Conservation (phyloP, 1,140 invertebrate species). For the Aphis craccivora region DNA sequence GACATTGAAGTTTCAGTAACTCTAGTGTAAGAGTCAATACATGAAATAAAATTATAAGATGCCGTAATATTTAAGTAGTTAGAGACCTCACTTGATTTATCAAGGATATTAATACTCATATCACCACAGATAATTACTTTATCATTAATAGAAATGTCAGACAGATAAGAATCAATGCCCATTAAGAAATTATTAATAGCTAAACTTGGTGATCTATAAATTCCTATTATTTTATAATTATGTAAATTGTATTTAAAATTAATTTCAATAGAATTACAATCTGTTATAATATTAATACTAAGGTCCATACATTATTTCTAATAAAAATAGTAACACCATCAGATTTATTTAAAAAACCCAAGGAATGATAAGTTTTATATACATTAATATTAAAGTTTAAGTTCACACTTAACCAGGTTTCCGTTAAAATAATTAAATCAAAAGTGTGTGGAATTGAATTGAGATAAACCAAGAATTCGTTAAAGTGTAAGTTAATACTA, state of each 20-base stretch:
- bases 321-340: no score
- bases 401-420: no score
- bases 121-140: not conserved
- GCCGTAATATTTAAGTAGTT: not conserved
- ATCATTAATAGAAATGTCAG: no score
- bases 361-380: no score
- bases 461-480: not conserved
- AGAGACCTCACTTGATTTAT: not conserved
- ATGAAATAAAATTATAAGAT: not conserved
- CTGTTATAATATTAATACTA: no score
- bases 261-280: not conserved
- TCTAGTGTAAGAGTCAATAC: not conserved
- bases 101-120: not conserved
- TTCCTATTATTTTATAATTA: not conserved
- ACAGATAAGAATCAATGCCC: no score
- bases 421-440: not conserved
- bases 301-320: no score
- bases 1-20: not conserved
- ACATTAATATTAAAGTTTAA: no score
- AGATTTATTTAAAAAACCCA: no score
- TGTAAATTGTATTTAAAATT: no score
- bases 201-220: conserved; percentile 3
- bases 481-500: not conserved
- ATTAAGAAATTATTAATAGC: not conserved
- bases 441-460: not conserved